These are phyloP conservation scores for Hirudo medicinalis DNA, from an alignment of 1,140 invertebrate genomes.

Conservation along the genomic window DNA sequence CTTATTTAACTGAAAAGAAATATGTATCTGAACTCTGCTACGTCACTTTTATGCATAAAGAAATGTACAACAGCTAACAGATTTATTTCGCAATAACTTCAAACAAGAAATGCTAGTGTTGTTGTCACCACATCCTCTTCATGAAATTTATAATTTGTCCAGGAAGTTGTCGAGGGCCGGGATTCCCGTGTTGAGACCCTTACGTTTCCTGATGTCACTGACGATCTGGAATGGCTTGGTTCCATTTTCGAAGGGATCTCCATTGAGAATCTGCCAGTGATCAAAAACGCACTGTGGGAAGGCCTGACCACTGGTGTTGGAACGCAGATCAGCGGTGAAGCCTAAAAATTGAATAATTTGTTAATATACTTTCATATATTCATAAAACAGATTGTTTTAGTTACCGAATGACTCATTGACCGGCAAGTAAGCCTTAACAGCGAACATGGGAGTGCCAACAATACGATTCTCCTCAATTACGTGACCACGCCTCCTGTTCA, in stretches of 20 bases:
- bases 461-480: slow-evolving; percentile 60
- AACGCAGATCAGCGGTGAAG: slow-evolving; percentile 94
- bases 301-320: slow-evolving; percentile 95
- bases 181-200: too few species aligned
- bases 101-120: too few species aligned
- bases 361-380: too few species aligned
- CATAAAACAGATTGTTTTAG: not conserved
- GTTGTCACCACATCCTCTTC: too few species aligned
- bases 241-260: slow-evolving; percentile 68
- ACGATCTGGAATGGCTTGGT: slow-evolving; percentile 72
- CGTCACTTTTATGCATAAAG: too few species aligned
- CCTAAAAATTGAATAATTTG: not conserved
- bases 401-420: slow-evolving; percentile 93
- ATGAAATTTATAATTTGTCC: too few species aligned
- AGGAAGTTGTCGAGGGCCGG: too few species aligned
- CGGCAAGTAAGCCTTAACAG: slow-evolving; percentile 93
- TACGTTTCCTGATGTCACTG: slow-evolving; percentile 83
- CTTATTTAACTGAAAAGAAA: too few species aligned
- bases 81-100: too few species aligned
- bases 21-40: too few species aligned
- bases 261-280: slow-evolving; percentile 94
- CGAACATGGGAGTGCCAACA: slow-evolving; percentile 60
- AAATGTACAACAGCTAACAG: too few species aligned
- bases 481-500: slow-evolving; percentile 89
- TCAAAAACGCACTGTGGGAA: slow-evolving; percentile 99